phyloP scores from a whole-genome alignment of 2,113 vertebrate genomes.

The Pontoporia blainvillei region DNA sequence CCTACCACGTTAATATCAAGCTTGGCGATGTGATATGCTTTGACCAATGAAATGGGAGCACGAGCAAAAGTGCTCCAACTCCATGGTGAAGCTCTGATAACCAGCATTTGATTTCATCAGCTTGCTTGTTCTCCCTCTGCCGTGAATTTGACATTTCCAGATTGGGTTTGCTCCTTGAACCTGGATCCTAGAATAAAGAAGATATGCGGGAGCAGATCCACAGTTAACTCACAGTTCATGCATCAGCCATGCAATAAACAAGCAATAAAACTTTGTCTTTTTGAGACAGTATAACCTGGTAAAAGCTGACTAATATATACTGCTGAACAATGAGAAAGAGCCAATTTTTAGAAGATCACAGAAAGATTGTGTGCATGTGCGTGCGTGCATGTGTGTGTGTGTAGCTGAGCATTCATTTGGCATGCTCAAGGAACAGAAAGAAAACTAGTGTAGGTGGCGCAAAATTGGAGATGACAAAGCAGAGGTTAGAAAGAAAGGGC shows the following conservation, averaged over 20 bases:
- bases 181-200: not conserved
- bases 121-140: not conserved
- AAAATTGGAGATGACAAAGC: not conserved
- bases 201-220: not conserved
- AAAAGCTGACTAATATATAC: not conserved
- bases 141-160: not conserved
- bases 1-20: not conserved
- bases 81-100: not conserved
- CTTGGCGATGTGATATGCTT: not conserved
- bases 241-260: not conserved
- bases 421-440: not conserved
- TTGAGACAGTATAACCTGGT: not conserved
- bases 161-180: not conserved
- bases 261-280: not conserved
- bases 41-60: not conserved
- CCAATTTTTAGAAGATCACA: not conserved
- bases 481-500: not conserved
- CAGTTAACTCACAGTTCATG: not conserved
- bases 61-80: not conserved
- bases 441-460: not conserved
- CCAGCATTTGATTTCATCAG: not conserved
- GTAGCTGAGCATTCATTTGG: not conserved
- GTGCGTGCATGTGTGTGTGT: not conserved
- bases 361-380: not conserved
- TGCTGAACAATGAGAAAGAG: not conserved